Base-by-base conservation (phyloP, 2,113 vertebrate genomes). In the Petaurus breviceps region DNA sequence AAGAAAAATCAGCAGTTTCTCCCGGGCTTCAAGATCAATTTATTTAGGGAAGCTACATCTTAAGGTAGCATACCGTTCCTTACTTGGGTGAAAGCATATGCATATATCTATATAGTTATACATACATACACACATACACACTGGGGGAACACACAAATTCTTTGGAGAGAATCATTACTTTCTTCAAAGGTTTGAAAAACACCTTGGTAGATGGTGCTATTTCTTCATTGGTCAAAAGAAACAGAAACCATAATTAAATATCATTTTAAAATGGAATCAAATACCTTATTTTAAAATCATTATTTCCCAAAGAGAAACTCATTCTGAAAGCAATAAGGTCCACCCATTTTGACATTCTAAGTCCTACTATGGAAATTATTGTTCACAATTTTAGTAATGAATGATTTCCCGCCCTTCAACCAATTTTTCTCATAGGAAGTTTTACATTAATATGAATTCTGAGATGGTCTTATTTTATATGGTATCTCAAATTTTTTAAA, bases 1-100 rank as follows among this genome's bases (percentile, higher is more conserved):
- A 94, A 96, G 37, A 96, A 55, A 49, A 95, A 92, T 93, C 1
- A 51, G 46, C 94, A 92, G 95, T 94, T 94, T 93, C 43, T 94
- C 37, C 54, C 92, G 92, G 93, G 6, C 7, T 43, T 84, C n/a
- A n/a, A 84, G 37, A 84, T 84, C 68, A n/a, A 19, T n/a, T 37
- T n/a, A 6, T 14, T 68, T n/a, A 77, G 12, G 37, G 4, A n/a
- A 19, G 37, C 47, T 90, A 50, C 23, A 4, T 47, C 46, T 16
- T 11, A 49, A 49, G 46, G 89, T 2, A 49, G 43, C 9, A 90
- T 43, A 90, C 24, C 16, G 61, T n/a, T n/a, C 37, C 37, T 77
- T 37, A 77, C 37, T n/a, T 84, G 68, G 16, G 16, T 84, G 37
- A 43, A n/a, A 43, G 19, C 37, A 6, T 43, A n/a, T 19, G 19